phyloP scores from a whole-genome alignment of 2,113 vertebrate species.

The Zonotrichia leucophrys region DNA sequence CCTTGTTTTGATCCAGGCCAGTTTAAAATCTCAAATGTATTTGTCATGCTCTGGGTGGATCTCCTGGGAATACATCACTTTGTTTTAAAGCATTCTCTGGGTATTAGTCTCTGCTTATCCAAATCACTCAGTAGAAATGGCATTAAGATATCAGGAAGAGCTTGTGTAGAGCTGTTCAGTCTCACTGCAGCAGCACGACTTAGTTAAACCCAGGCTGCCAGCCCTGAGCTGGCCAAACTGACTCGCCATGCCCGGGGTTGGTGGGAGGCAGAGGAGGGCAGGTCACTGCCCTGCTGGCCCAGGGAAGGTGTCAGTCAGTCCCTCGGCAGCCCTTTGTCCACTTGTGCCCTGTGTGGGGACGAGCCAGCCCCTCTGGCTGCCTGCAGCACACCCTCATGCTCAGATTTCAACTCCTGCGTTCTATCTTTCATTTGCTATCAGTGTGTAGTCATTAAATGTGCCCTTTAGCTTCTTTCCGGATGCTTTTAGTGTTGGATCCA shows the following conservation, averaged over 20 bases:
- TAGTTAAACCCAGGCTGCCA: not conserved
- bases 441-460: not conserved
- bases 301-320: not conserved
- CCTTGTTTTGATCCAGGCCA: not conserved
- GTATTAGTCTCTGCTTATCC: not conserved
- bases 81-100: not conserved
- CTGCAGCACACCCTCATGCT: rapidly evolving
- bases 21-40: not conserved
- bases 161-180: not conserved
- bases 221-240: not conserved
- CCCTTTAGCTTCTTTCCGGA: not conserved
- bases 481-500: slow-evolving; percentile 16
- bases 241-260: not conserved
- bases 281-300: rapidly evolving
- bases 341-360: not conserved
- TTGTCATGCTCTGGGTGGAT: not conserved
- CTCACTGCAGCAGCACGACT: not conserved
- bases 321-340: not conserved
- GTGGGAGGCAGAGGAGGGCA: not conserved
- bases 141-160: not conserved
- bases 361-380: not conserved
- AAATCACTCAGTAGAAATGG: not conserved
- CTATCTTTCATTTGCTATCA: not conserved
- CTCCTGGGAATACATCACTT: not conserved
- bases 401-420: not conserved